Percentiles rank a stretch among this genome's conserved stretches.
Conservation (phyloP, 2,797 vertebrate species). For the Xerus rutilus region DNA sequence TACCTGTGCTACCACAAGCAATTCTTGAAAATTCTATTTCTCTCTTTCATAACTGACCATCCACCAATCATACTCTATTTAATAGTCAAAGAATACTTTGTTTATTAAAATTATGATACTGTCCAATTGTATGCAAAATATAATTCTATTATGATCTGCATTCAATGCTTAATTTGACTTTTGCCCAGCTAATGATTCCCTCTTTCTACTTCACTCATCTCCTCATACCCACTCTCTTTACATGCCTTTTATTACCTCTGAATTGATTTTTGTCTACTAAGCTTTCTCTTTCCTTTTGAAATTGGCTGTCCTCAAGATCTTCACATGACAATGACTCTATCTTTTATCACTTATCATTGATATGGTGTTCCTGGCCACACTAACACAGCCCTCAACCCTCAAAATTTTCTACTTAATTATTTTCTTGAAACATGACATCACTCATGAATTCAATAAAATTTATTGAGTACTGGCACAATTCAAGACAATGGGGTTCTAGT, state of each 20-base stretch:
- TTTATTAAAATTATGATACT: background rate
- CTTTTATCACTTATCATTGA: background rate
- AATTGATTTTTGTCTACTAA: background rate
- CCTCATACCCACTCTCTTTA: fast-evolving
- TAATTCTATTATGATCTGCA: background rate
- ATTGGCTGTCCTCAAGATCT: background rate
- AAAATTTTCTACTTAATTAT: background rate
- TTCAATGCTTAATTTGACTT: background rate
- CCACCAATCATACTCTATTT: background rate
- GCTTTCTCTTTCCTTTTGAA: background rate
- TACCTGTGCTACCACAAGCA: background rate
- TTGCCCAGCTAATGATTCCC: background rate
- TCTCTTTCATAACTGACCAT: background rate
- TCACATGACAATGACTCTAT: background rate
- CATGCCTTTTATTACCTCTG: background rate
- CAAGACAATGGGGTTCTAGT: background rate
- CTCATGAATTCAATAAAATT: background rate
- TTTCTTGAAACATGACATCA: background rate
- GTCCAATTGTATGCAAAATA: background rate
- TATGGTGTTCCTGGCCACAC: background rate
- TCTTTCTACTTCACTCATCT: fast-evolving
- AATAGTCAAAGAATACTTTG: background rate
- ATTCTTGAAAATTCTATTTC: background rate
- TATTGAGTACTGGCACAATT: background rate
- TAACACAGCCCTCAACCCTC: background rate